Evolutionary conservation across 2,888 invertebrate genomes (phyloP).

Genomic region (Crepidodera aurea): DNA sequence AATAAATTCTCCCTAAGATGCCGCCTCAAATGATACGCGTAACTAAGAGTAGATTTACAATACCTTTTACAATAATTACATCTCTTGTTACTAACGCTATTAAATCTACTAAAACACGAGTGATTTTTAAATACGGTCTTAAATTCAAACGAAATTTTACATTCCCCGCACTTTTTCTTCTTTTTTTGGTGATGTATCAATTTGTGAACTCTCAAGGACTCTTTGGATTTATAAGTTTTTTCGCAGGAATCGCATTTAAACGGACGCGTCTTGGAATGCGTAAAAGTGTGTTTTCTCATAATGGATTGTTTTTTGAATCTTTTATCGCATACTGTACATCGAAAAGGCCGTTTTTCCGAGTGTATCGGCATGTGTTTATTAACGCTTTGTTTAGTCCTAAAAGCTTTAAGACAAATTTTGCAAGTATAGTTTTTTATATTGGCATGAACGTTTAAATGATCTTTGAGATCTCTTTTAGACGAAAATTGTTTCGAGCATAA

Average conservation of each 20-base stretch:
- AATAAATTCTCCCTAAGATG: slow-evolving; percentile 27
- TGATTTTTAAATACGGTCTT: slow-evolving; percentile 32
- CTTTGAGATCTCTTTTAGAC: slow-evolving; percentile 40
- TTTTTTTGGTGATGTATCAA: slow-evolving; percentile 28
- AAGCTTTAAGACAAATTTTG: slow-evolving; percentile 42
- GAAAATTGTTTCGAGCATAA: slow-evolving; percentile 40
- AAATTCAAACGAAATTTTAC: slow-evolving; percentile 32
- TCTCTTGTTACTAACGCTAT: slow-evolving; percentile 23
- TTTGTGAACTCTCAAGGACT: slow-evolving; percentile 40
- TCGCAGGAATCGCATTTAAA: slow-evolving; percentile 39
- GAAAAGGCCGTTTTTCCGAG: slow-evolving; percentile 42
- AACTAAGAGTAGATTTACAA: slow-evolving; percentile 30
- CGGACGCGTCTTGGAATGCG: slow-evolving; percentile 35
- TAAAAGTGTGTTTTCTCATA: slow-evolving; percentile 42
- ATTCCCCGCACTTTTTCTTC: slow-evolving; percentile 29
- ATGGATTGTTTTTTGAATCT: slow-evolving; percentile 43
- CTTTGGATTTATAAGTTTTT: slow-evolving; percentile 41
- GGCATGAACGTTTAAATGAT: slow-evolving; percentile 42
- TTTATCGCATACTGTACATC: slow-evolving; percentile 40
- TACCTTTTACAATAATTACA: slow-evolving; percentile 34
- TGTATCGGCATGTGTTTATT: slow-evolving; percentile 44
- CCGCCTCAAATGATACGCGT: slow-evolving; percentile 28
- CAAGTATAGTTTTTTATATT: slow-evolving; percentile 42
- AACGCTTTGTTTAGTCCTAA: slow-evolving; percentile 43
- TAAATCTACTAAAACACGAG: slow-evolving; percentile 29